Conservation (phyloP, 2,113 vertebrate species). For the Megaleporinus macrocephalus region DNA sequence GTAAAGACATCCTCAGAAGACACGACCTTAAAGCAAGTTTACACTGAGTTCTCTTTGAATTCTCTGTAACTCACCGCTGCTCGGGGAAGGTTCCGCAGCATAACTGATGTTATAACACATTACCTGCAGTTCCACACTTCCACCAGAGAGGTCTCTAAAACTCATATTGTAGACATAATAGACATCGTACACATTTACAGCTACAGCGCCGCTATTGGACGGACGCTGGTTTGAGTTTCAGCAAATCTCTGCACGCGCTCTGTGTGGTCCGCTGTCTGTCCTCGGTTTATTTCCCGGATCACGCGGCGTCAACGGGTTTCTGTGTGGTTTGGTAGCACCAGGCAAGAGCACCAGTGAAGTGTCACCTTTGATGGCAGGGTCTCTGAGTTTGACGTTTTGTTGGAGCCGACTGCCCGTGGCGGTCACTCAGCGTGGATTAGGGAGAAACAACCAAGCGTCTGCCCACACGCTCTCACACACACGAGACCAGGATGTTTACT, state of each 20-base stretch:
- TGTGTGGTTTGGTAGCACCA: background rate
- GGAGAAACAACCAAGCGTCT: slow-evolving; percentile 6
- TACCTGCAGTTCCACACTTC: too few relatives aligned
- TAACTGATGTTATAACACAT: too few relatives aligned
- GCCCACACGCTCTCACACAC: slow-evolving; percentile 31
- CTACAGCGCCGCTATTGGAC: too few relatives aligned
- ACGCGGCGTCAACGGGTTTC: background rate
- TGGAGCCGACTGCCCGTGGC: slow-evolving; percentile 23
- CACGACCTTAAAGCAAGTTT: too few relatives aligned
- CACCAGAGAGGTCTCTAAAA: too few relatives aligned
- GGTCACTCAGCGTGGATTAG: background rate
- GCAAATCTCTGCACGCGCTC: background rate
- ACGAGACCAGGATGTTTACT: slow-evolving; percentile 68
- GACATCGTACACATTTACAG: too few relatives aligned
- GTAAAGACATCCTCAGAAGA: too few relatives aligned
- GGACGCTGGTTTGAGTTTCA: background rate
- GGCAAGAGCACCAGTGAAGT: background rate
- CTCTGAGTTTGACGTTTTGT: slow-evolving; percentile 46
- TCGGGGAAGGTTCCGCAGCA: too few relatives aligned
- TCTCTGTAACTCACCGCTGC: too few relatives aligned
- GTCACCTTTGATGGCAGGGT: background rate
- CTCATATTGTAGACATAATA: too few relatives aligned
- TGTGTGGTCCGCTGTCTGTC: too few relatives aligned
- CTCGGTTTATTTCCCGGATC: background rate
- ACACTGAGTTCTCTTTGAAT: too few relatives aligned